These are phyloP conservation scores for Coturnix japonica DNA, from an alignment of 2,113 vertebrate genomes.

Conservation along the genomic window DNA sequence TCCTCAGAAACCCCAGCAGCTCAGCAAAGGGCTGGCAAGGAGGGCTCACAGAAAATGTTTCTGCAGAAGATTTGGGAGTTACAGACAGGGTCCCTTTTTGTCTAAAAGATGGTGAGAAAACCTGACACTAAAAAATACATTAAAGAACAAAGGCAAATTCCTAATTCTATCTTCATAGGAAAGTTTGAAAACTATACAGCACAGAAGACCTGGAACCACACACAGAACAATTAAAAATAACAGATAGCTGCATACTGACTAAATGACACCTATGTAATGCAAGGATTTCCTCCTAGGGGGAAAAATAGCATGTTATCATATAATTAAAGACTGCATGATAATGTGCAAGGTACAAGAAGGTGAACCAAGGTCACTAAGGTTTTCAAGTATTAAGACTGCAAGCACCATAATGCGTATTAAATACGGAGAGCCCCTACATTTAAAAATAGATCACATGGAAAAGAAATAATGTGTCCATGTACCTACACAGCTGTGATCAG, in stretches of 20 bases:
- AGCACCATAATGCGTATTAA: slow-evolving; percentile 30
- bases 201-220: not conserved
- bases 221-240: not conserved
- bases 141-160: not conserved
- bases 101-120: not conserved
- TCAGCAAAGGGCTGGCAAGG: not conserved
- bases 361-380: slow-evolving; percentile 50
- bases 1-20: not conserved
- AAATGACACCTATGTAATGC: not conserved
- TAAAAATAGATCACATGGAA: slow-evolving; percentile 42
- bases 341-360: not conserved
- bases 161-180: not conserved
- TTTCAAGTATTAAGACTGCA: not conserved
- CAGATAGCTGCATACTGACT: not conserved
- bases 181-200: not conserved
- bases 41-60: not conserved
- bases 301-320: not conserved
- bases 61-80: not conserved
- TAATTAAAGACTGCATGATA: not conserved
- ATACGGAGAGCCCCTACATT: slow-evolving; percentile 26
- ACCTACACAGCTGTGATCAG: not conserved
- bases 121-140: not conserved
- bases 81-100: not conserved
- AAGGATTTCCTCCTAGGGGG: not conserved
- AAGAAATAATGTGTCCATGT: slow-evolving; percentile 1